Evolutionary conservation across 2,888 invertebrate species (phyloP).

Genomic region (Drosophila recens): DNA sequence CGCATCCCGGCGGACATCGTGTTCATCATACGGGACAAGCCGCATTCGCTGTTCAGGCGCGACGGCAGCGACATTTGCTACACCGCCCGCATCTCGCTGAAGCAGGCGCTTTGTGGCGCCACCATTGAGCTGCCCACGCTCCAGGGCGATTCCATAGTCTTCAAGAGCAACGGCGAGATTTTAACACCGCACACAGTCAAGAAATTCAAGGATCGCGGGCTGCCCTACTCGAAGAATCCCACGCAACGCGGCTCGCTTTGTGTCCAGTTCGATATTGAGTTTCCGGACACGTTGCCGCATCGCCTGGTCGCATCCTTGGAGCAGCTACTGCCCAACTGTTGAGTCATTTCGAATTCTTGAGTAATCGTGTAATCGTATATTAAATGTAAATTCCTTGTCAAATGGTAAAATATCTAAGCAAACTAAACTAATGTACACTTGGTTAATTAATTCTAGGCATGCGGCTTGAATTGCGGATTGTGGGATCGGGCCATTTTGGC

Average conservation of each 20-base stretch:
- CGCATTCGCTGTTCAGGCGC: constrained; percentile 94
- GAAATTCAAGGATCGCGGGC: constrained; percentile 94
- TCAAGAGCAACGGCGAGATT: constrained; percentile 90
- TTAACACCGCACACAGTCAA: constrained; percentile 95
- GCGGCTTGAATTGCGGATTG: constrained; percentile 66
- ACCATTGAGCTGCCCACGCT: constrained; percentile 96
- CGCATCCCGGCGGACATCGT: constrained; percentile 98
- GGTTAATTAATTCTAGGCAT: constrained; percentile 16
- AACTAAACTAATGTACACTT: background rate
- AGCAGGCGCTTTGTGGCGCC: constrained; percentile 96
- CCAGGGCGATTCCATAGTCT: constrained; percentile 90
- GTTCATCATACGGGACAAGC: constrained; percentile 97
- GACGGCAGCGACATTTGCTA: constrained; percentile 97
- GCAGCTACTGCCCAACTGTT: constrained; percentile 89
- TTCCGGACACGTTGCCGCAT: constrained; percentile 92
- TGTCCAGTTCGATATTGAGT: constrained; percentile 97
- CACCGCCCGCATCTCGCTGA: constrained; percentile 92
- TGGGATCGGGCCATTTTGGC: constrained; percentile 79
- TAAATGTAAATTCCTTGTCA: constrained; percentile 42
- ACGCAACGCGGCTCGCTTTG: constrained; percentile 94
- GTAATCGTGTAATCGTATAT: background rate
- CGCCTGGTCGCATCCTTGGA: constrained; percentile 93
- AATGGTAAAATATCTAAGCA: constrained; percentile 3
- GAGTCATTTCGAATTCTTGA: constrained; percentile 4
- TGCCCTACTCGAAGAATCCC: constrained; percentile 97